Conservation (phyloP, 2,888 invertebrate species). For the Patella pellucida region DNA sequence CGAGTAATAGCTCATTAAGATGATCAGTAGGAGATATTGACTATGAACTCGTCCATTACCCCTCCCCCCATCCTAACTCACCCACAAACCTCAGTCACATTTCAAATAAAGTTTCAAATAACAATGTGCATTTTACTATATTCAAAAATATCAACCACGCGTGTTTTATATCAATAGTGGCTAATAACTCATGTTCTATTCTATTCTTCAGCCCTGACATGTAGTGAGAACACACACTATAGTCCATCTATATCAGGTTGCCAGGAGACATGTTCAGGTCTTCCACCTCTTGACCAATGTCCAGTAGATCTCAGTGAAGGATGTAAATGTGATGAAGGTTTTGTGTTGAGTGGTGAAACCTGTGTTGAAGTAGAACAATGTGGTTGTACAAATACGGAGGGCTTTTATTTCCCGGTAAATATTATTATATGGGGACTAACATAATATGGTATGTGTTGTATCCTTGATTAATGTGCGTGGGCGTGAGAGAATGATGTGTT, state of each 20-base stretch:
- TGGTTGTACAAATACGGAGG: constrained; percentile 50
- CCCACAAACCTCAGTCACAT: too few relatives aligned
- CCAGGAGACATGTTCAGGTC: constrained; percentile 30
- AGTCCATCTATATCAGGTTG: constrained; percentile 32
- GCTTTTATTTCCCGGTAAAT: constrained; percentile 40
- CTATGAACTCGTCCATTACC: too few relatives aligned
- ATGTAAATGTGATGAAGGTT: constrained; percentile 61
- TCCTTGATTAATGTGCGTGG: background rate
- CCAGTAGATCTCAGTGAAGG: constrained; percentile 43
- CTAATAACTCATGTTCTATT: too few relatives aligned
- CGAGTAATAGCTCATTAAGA: too few relatives aligned
- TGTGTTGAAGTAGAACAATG: constrained; percentile 45
- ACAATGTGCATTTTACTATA: too few relatives aligned
- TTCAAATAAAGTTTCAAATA: too few relatives aligned
- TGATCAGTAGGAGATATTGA: too few relatives aligned
- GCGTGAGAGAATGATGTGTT: too few relatives aligned
- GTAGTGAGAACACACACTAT: constrained; percentile 34
- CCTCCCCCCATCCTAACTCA: too few relatives aligned
- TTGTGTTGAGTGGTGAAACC: constrained; percentile 39
- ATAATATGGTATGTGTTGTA: too few relatives aligned
- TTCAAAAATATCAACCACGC: too few relatives aligned
- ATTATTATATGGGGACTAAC: background rate
- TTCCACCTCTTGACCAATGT: constrained; percentile 21
- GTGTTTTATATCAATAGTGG: too few relatives aligned
- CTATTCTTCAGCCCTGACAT: constrained; percentile 29